Evolutionary conservation across 2,113 vertebrate species (phyloP), one percentile per base, ranked within the genome.

Genomic region (Phocoena sinus): DNA sequence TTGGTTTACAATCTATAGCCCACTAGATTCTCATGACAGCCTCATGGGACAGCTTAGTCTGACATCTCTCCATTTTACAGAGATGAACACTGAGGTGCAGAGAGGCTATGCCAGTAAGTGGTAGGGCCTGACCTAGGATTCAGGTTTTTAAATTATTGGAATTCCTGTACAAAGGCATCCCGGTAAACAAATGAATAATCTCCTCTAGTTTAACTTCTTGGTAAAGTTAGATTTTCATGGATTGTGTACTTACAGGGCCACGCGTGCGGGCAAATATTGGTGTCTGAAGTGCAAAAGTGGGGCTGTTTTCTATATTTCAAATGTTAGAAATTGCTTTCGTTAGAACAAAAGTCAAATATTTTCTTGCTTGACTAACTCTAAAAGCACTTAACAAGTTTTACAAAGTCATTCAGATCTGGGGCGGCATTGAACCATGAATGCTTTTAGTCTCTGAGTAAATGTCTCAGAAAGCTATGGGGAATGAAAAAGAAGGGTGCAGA

Each of bases 311-410:
- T 77, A 1, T 82, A 96, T 93, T 91, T 97, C 93, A 96, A 77
- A 74, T 70, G 90, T 83, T 96, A 97, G 96, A 93, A 94, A 91
- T 92, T 80, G 89, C 53, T 97, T 89, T 96, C 79, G 80, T 92
- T 84, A 87, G 74, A 88, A 94, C 44, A 56, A 92, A 96, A 92
- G 62, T 92, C 94, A 91, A 93, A 91, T 96, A 44, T 47, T 74
- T 96, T 96, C 93, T 96, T 97, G 95, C 74, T 97, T 93, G 56
- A 50, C 85, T 97, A 87, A 95, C 79, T 97, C 63, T 73, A 77
- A 96, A 93, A 95, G 87, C 74, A 89, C 67, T 89, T 95, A 95
- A 87, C 73, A 94, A 81, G 73, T 93, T 92, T 96, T 90, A 86
- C 83, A 96, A 95, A 98, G 91, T 96, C 90, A 97, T 96, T 97